Evolutionary conservation across 37 sponge, comb jelly and placozoan species (phyloP).

Genomic region (Bolinopsis microptera): DNA sequence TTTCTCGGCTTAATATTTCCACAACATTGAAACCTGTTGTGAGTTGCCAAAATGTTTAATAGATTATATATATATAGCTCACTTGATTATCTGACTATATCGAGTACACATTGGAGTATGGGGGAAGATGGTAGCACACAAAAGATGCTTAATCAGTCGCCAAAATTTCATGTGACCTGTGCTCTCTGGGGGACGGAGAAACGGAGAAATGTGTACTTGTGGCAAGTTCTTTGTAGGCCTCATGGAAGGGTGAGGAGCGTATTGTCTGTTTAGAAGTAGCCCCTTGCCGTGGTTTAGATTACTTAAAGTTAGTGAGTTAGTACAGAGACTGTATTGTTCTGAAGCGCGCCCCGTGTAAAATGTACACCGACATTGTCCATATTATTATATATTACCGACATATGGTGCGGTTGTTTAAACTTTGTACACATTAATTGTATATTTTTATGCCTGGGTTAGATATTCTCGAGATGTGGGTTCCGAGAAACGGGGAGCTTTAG

Average conservation of each 20-base stretch:
- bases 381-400: neutral
- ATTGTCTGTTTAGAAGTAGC: neutral
- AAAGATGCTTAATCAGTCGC: neutral
- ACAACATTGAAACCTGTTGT: neutral
- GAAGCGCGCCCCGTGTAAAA: neutral
- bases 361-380: neutral
- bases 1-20: neutral
- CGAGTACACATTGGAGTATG: neutral
- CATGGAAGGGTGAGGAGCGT: neutral
- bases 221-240: neutral
- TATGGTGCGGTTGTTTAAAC: neutral
- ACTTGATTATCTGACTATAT: neutral
- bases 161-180: neutral
- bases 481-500: too few relatives aligned
- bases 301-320: neutral
- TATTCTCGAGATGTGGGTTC: too few relatives aligned
- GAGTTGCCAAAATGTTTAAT: neutral
- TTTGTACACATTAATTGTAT: neutral
- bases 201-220: too few relatives aligned
- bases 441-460: neutral
- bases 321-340: neutral
- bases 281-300: neutral
- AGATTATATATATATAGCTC: too few relatives aligned
- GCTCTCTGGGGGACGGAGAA: too few relatives aligned
- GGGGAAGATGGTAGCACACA: too few relatives aligned